Conservation (phyloP, 1,140 invertebrate genomes). For the Arctopsyche grandis region DNA sequence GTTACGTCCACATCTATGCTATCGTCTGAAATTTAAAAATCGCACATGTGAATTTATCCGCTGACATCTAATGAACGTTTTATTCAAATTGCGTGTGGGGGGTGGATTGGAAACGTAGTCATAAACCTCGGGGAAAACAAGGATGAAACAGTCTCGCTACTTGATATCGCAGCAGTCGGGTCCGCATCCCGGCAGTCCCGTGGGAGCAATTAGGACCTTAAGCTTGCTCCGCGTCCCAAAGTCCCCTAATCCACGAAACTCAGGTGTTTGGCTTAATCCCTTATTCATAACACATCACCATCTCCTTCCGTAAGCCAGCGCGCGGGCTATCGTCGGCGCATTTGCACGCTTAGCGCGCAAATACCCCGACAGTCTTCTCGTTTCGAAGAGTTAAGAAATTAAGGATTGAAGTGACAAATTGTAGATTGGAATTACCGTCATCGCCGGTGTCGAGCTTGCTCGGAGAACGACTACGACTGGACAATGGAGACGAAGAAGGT, state of each 20-base stretch:
- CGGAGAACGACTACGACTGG: constrained; percentile 45
- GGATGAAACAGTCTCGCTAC: constrained; percentile 28
- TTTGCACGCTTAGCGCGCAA: constrained; percentile 2
- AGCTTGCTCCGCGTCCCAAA: constrained; percentile 30
- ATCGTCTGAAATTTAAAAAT: constrained; percentile 63
- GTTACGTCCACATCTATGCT: constrained; percentile 72
- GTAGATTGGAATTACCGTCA: constrained; percentile 42
- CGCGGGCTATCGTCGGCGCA: not conserved
- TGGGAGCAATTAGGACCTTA: constrained; percentile 43
- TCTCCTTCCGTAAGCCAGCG: not conserved
- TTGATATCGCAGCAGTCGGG: constrained; percentile 37
- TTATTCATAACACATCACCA: constrained; percentile 42
- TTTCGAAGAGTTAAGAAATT: not conserved
- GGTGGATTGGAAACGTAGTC: not conserved
- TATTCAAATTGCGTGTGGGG: not conserved
- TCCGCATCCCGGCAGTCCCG: constrained; percentile 10
- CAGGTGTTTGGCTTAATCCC: constrained; percentile 42
- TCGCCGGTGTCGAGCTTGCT: constrained; percentile 52
- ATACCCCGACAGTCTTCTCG: not conserved
- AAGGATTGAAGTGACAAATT: constrained; percentile 2
- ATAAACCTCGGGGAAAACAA: constrained; percentile 15
- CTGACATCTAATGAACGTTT: not conserved
- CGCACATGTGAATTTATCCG: not conserved
- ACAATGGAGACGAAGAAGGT: constrained; percentile 48
- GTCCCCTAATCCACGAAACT: constrained; percentile 39